phyloP scores from a whole-genome alignment of 2,888 invertebrate species.

The Melieria picta region DNA sequence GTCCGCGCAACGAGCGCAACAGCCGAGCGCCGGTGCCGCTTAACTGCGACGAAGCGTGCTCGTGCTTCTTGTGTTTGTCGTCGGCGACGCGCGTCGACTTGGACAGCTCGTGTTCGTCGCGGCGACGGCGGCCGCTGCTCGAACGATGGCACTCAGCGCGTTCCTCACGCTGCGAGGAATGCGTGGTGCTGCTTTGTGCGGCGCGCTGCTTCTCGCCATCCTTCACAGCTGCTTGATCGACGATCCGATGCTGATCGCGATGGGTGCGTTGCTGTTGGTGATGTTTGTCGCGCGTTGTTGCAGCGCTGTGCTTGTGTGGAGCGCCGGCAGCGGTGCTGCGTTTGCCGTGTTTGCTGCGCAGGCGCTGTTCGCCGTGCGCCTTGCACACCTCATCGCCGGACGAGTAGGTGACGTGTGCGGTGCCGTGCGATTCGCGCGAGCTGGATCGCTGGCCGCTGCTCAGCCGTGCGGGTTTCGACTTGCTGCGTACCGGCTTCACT shows the following conservation, averaged over 20 bases:
- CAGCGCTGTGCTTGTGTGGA: conserved; percentile 41
- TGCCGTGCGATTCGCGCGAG: conserved; percentile 54
- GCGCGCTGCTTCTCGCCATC: conserved; percentile 32
- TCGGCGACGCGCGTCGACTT: not conserved
- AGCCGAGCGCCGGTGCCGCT: conserved; percentile 19
- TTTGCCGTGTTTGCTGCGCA: conserved; percentile 53
- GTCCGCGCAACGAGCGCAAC: conserved; percentile 32
- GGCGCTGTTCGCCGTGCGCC: conserved; percentile 48
- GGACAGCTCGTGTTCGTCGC: conserved; percentile 37
- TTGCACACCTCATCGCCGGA: conserved; percentile 53
- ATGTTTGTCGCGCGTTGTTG: conserved; percentile 33
- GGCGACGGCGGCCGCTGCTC: conserved; percentile 34
- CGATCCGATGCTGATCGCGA: conserved; percentile 11
- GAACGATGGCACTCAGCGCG: conserved; percentile 50
- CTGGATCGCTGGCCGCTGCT: conserved; percentile 50
- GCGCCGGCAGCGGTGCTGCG: conserved; percentile 42
- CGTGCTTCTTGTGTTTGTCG: conserved; percentile 17
- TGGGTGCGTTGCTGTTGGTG: conserved; percentile 40
- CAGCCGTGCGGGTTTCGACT: not conserved
- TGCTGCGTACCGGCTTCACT: conserved; percentile 31
- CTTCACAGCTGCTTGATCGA: not conserved
- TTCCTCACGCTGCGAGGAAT: conserved; percentile 52
- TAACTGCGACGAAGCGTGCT: too few species aligned
- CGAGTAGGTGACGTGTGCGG: conserved; percentile 50
- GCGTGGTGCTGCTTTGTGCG: conserved; percentile 48